Base-by-base conservation (phyloP, 2,888 invertebrate genomes). In the Eupithecia exiguata region DNA sequence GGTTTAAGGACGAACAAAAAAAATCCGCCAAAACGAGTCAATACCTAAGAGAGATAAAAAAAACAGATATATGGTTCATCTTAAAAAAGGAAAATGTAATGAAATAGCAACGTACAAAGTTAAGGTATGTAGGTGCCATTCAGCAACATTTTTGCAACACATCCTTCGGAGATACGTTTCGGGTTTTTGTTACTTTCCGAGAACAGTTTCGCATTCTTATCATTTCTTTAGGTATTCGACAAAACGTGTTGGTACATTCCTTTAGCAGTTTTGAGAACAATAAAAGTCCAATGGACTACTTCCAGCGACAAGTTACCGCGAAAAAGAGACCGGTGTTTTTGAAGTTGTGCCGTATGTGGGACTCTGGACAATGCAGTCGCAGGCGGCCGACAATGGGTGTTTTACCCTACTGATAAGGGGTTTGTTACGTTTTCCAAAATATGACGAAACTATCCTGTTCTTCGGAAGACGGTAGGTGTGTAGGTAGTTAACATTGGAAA, bases 301-400 rank as follows among this genome's bases (percentile, higher is more conserved):
- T 36, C 25, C 43, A 77, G 71, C 68, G 78, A 71, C 77, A 75
- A 68, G 62, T 78, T 83, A 80, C 77, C 12, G 30, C 76, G 79
- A 81, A 85, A 84, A 81, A 76, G 21, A 12, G 70, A 71, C 49
- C 83, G 86, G 84, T 71, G 30, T 68, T 62, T 89, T 88, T 89
- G 82, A 87, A 84, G 84, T 82, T 76, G 12, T 72, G 78, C 82
- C 88, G 88, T 88, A 84, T 91, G 91, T 91, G 89, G 84, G 84
- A 87, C 86, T 85, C 68, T 84, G 82, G 83, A 84, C 79, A 86
- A 83, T 82, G 78, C 71, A 74, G 74, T 75, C 75, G 77, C 74
- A 78, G 77, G 77, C 79, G 79, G 73, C 74, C 75, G 74, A 91
- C 87, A 91, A 91, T 85, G 74, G 86, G 78, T 18, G 63, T 71